phyloP scores from a whole-genome alignment of 37 sponge, comb jelly and placozoan genomes.

The Haliclona indistincta region DNA sequence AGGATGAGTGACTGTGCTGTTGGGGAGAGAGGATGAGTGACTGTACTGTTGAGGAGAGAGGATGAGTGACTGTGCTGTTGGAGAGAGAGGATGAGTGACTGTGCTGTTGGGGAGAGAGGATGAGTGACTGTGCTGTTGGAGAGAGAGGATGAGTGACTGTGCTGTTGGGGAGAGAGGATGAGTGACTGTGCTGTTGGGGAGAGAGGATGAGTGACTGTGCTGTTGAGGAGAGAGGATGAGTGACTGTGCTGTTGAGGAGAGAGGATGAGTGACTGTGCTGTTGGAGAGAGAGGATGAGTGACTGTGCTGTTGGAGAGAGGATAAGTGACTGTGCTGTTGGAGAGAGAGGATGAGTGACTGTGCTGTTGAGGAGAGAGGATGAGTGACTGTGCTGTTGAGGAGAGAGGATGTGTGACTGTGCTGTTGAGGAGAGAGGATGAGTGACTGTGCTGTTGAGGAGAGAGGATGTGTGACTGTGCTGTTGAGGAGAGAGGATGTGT shows the following conservation, averaged over 20 bases:
- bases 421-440: background rate
- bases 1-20: too few relatives aligned
- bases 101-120: background rate
- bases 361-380: too few relatives aligned
- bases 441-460: background rate
- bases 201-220: too few relatives aligned
- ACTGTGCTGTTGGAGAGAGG: background rate
- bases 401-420: background rate
- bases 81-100: background rate
- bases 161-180: too few relatives aligned
- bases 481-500: background rate
- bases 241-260: background rate
- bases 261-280: background rate
- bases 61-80: background rate
- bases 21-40: too few relatives aligned
- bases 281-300: background rate
- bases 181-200: too few relatives aligned
- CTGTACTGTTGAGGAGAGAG: background rate
- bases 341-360: too few relatives aligned
- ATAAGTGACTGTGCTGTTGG: too few relatives aligned
- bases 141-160: too few relatives aligned
- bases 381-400: too few relatives aligned
- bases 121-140: too few relatives aligned
- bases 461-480: too few relatives aligned
- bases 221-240: background rate